Conservation (phyloP, 2,888 invertebrate species). For the Ophion costatus region DNA sequence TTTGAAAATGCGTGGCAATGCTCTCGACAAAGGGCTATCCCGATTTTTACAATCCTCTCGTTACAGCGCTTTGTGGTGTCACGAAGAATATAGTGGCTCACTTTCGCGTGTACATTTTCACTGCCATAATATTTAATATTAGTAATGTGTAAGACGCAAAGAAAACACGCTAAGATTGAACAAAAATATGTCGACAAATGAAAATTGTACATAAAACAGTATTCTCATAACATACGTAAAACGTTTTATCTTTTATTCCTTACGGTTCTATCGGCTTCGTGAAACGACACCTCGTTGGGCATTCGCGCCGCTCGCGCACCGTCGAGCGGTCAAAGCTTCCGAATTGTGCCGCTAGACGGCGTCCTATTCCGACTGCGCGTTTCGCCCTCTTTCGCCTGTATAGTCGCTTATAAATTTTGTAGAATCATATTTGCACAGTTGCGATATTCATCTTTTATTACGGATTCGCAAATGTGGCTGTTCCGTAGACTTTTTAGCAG, state of each 20-base stretch:
- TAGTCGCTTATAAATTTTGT: too few relatives aligned
- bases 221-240: conserved; percentile 23
- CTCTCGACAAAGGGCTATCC: conserved; percentile 5
- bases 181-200: conserved; percentile 9
- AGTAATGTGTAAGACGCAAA: conserved; percentile 21
- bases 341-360: not conserved
- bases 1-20: conserved; percentile 9
- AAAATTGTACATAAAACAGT: conserved; percentile 61
- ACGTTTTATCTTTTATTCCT: not conserved
- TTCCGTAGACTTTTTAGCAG: too few relatives aligned
- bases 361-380: not conserved
- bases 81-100: conserved; percentile 2
- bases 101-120: conserved; percentile 48
- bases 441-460: too few relatives aligned
- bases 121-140: conserved; percentile 62
- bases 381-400: too few relatives aligned
- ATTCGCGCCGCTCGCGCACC: not conserved
- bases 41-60: conserved; percentile 24
- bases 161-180: conserved; percentile 19
- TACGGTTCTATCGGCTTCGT: not conserved
- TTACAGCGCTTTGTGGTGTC: conserved; percentile 10
- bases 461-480: too few relatives aligned
- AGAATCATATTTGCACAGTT: too few relatives aligned
- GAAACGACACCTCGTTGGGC: not conserved
- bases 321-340: not conserved